A percentile compares a stretch with the other conserved stretches of the same genome.
Evolutionary conservation across 1,140 invertebrate genomes (phyloP).

Genomic region (Pogonus chalceus): DNA sequence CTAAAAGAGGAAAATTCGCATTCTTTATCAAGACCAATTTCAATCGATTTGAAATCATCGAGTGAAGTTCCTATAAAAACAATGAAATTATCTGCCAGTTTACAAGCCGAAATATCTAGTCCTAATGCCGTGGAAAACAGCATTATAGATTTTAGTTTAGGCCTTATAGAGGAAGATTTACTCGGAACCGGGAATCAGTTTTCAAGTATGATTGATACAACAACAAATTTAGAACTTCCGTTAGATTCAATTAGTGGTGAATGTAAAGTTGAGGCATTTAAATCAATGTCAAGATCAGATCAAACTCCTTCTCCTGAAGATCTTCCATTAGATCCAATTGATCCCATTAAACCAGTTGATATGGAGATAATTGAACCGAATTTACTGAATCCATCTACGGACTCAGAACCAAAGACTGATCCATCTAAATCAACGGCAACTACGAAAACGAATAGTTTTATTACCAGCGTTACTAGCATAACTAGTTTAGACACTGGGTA

Average conservation of each 20-base stretch:
- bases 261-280: constrained; percentile 17
- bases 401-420: constrained; percentile 43
- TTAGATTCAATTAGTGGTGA: constrained; percentile 29
- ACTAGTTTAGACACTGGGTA: constrained; percentile 77
- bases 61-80: background rate
- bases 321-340: constrained; percentile 60
- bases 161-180: constrained; percentile 26
- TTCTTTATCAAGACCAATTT: background rate
- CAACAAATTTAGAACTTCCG: constrained; percentile 48
- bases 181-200: constrained; percentile 16
- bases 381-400: constrained; percentile 28
- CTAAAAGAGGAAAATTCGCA: background rate
- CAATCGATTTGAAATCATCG: background rate
- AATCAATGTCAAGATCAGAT: constrained; percentile 41
- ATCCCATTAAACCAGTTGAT: constrained; percentile 37
- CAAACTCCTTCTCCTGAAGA: constrained; percentile 74
- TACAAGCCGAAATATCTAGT: constrained; percentile 18
- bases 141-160: constrained; percentile 27
- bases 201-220: constrained; percentile 36
- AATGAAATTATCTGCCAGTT: background rate
- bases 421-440: constrained; percentile 46
- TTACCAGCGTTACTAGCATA: constrained; percentile 74
- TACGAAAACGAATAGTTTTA: constrained; percentile 56
- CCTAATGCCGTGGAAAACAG: constrained; percentile 22
- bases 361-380: constrained; percentile 33